Base-by-base conservation (phyloP, 1,140 invertebrate species). In the Samia ricini region DNA sequence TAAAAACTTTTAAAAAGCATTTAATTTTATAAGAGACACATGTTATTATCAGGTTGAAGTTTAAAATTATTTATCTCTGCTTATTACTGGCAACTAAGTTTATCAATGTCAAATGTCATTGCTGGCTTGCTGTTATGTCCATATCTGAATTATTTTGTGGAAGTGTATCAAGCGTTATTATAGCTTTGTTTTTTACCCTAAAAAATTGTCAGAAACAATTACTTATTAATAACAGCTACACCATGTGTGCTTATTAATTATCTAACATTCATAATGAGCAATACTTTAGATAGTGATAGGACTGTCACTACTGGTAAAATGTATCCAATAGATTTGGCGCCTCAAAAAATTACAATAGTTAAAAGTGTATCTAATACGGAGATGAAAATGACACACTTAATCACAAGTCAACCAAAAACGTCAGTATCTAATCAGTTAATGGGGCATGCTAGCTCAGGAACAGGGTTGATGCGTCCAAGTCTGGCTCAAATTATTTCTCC, bases 321-420 rank as follows among this genome's bases (percentile, higher is more conserved):
- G 88, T 88, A 89, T 85, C 88, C 88, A 49, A 90, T 90, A 64
- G 88, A 90, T 80, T 86, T 90, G 77, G 88, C 88, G 50, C 85
- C 87, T 60, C 87, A 87, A 74, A 90, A 90, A 76, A 90, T 90
- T 57, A 89, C 87, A 71, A 88, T 90, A 23, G 88, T 90, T n/a
- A 90, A 90, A 72, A 87, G 74, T 69, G 85, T 88, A 62, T 71
- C 87, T 8, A 89, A 81, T 73, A 72, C 76, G 49, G 87, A 89
- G 60, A 77, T 89, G 29, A 89, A 88, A 79, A 88, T 90, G 84
- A 74, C 84, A 67, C 85, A 89, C 77, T 71, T 88, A 57, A 79
- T 88, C 36, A 66, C 84, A 55, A 79, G 82, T 0, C 85, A 85
- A 63, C 56, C 78, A 3, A 90, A 90, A 70, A 80, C 74, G 20